Percentiles rank a stretch among this genome's conserved stretches.
Evolutionary conservation across 1,140 invertebrate genomes (phyloP).

Genomic region (Nephila pilipes): DNA sequence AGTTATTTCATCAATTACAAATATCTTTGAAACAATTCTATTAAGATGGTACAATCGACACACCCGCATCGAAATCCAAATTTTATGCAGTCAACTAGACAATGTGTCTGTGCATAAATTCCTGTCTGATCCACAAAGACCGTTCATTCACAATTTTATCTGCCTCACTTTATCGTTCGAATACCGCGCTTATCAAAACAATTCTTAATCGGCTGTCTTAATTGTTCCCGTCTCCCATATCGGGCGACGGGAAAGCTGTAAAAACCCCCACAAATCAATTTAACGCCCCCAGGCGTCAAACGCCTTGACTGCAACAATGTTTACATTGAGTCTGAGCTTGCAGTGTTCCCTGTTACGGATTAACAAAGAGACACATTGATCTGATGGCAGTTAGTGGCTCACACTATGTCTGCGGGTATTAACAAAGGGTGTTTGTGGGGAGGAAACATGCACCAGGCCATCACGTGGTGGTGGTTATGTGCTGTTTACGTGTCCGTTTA

Average conservation of each 20-base stretch:
- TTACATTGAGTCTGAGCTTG: not conserved
- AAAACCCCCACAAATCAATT: conserved; percentile 12
- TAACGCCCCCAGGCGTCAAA: conserved; percentile 15
- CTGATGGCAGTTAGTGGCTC: not conserved
- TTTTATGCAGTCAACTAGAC: too few species aligned
- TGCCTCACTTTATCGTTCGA: not conserved
- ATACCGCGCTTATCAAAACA: not conserved
- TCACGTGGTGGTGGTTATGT: not conserved
- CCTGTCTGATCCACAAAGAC: too few species aligned
- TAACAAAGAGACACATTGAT: conserved; percentile 24
- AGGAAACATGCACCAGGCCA: not conserved
- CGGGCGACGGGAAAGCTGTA: not conserved
- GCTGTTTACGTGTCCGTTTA: not conserved
- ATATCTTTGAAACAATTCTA: too few species aligned
- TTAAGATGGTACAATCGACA: too few species aligned
- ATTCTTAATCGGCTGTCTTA: not conserved
- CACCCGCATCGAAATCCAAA: too few species aligned
- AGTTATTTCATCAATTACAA: too few species aligned
- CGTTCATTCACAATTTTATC: not conserved
- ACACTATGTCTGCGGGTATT: not conserved
- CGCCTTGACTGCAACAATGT: not conserved
- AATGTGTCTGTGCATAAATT: too few species aligned
- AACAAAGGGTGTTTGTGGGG: not conserved
- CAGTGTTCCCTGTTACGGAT: not conserved
- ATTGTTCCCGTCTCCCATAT: not conserved